Percentiles rank a stretch among this genome's conserved stretches.
Conservation (phyloP, 2,888 invertebrate genomes). For the Agrochola macilenta region DNA sequence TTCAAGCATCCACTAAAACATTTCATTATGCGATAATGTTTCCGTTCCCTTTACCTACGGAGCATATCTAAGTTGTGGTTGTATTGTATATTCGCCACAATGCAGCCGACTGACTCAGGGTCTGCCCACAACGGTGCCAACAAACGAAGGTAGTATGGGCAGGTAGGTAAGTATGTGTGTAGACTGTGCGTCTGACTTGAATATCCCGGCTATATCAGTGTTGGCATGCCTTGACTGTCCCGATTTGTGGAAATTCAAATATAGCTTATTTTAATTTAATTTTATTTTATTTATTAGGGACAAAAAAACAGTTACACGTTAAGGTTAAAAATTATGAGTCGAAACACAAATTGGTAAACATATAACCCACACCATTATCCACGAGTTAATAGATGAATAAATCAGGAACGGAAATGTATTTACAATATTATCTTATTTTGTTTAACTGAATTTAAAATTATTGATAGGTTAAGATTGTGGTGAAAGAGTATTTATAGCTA, state of each 20-base stretch:
- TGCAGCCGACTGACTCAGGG: slow-evolving; percentile 20
- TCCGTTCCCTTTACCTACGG: slow-evolving; percentile 17
- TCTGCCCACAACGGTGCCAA: slow-evolving; percentile 19
- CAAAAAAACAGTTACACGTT: no score
- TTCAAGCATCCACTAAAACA: neutral
- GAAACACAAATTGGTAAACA: no score
- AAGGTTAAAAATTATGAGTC: no score
- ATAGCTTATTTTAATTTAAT: no score
- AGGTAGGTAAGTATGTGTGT: neutral
- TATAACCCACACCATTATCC: no score
- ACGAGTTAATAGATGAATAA: no score
- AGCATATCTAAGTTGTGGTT: slow-evolving; percentile 39
- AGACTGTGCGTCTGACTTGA: neutral
- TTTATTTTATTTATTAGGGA: no score
- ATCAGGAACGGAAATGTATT: no score
- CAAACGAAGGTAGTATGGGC: neutral
- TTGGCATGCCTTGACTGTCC: neutral
- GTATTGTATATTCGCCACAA: slow-evolving; percentile 54
- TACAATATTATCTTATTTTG: no score
- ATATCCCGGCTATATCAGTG: neutral
- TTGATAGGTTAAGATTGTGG: no score
- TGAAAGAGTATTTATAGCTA: no score
- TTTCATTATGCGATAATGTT: slow-evolving; percentile 6
- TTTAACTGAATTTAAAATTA: no score
- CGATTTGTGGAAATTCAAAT: neutral